These are phyloP conservation scores for Todus mexicanus DNA, from an alignment of 2,797 vertebrate species.

Conservation along the genomic window DNA sequence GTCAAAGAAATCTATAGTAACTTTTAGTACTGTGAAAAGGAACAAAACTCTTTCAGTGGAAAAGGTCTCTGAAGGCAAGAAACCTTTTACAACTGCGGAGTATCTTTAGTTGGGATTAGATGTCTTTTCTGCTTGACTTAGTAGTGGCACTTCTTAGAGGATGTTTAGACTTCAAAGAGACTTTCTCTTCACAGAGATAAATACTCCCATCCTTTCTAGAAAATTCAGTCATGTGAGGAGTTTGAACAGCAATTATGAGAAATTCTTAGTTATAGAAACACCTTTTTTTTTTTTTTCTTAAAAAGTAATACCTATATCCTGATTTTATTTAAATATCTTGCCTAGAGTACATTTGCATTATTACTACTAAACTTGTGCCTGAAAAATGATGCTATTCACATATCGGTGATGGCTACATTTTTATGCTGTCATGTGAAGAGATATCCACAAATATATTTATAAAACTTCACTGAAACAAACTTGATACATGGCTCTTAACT, in stretches of 20 bases:
- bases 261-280: background rate
- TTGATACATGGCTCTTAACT: no score
- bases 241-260: background rate
- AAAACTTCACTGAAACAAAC: background rate
- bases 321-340: background rate
- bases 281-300: background rate
- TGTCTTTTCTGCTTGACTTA: background rate
- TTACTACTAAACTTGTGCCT: background rate
- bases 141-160: background rate
- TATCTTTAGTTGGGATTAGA: background rate
- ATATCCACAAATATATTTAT: background rate
- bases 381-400: background rate
- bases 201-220: background rate
- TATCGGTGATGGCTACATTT: fast-evolving
- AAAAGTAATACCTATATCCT: background rate
- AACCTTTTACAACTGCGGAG: background rate
- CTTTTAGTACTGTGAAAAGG: background rate
- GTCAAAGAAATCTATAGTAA: background rate
- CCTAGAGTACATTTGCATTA: background rate
- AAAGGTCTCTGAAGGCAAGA: background rate
- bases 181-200: background rate
- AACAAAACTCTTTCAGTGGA: background rate
- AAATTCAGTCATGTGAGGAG: background rate
- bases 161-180: background rate
- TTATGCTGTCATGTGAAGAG: background rate